phyloP scores from a whole-genome alignment of 2,113 vertebrate genomes.

The Alectura lathami region DNA sequence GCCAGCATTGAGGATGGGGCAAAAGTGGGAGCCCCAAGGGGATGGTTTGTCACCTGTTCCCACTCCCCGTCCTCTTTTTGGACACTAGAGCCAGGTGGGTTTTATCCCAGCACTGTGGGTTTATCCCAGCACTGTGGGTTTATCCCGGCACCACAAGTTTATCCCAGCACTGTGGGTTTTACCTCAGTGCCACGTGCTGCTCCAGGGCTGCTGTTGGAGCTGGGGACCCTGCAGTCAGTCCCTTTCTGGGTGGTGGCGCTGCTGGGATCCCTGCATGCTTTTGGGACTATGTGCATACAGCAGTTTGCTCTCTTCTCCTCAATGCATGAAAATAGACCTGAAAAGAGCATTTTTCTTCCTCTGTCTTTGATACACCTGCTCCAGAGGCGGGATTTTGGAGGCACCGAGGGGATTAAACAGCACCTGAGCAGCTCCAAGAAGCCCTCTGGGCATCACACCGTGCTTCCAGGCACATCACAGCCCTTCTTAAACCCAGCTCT shows the following conservation, averaged over 20 bases:
- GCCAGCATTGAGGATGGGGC: no score
- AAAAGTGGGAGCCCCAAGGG: neutral
- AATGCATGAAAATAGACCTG: neutral
- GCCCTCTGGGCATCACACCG: neutral
- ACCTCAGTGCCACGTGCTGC: neutral
- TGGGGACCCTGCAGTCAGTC: no score
- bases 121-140: neutral
- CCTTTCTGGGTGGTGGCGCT: neutral
- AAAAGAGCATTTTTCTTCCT: neutral
- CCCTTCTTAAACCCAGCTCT: neutral
- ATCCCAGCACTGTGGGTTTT: neutral
- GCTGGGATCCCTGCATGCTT: neutral
- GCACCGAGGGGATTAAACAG: fast-evolving
- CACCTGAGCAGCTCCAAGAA: neutral
- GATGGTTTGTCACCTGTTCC: no score
- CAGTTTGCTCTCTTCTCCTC: neutral
- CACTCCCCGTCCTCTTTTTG: no score
- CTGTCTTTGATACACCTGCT: neutral
- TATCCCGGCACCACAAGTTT: no score
- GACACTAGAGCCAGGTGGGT: no score
- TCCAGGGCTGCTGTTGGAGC: neutral
- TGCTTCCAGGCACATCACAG: neutral
- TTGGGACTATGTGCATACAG: neutral
- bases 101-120: no score
- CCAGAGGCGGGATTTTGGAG: neutral